Conservation (phyloP, 2,888 invertebrate species). For the Campopleginae sp. region DNA sequence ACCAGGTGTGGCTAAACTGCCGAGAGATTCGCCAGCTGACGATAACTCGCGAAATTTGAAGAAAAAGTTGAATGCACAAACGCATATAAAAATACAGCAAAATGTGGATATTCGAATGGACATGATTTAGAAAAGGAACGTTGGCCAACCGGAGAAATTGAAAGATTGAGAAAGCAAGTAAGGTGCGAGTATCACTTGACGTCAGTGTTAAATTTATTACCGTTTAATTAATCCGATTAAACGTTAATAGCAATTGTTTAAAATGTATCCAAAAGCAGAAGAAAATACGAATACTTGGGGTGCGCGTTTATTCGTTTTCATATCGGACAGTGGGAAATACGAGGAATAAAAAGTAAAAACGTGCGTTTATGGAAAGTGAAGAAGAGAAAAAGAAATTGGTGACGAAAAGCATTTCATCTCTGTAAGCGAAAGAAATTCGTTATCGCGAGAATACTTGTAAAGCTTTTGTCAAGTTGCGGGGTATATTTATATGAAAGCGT, state of each 20-base stretch:
- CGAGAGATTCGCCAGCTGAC: conserved; percentile 1
- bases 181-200: not conserved
- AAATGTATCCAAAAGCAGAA: not conserved
- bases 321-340: not conserved
- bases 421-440: conserved; percentile 51
- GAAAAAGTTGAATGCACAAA: conserved; percentile 5
- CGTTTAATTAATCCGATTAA: not conserved
- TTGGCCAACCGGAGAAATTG: not conserved
- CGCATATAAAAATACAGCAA: not conserved
- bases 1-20: conserved; percentile 28
- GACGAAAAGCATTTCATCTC: conserved; percentile 40
- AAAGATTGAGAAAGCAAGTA: not conserved
- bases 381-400: conserved; percentile 25
- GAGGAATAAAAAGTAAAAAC: not conserved
- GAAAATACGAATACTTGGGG: not conserved
- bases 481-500: conserved; percentile 11
- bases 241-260: not conserved
- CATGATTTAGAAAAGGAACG: not conserved
- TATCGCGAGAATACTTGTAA: conserved; percentile 34
- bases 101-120: not conserved
- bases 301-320: not conserved
- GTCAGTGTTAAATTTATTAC: not conserved
- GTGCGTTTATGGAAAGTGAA: not conserved
- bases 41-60: conserved; percentile 14
- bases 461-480: conserved; percentile 21